phyloP scores from a whole-genome alignment of 2,888 invertebrate species.

The Gerris lacustris region DNA sequence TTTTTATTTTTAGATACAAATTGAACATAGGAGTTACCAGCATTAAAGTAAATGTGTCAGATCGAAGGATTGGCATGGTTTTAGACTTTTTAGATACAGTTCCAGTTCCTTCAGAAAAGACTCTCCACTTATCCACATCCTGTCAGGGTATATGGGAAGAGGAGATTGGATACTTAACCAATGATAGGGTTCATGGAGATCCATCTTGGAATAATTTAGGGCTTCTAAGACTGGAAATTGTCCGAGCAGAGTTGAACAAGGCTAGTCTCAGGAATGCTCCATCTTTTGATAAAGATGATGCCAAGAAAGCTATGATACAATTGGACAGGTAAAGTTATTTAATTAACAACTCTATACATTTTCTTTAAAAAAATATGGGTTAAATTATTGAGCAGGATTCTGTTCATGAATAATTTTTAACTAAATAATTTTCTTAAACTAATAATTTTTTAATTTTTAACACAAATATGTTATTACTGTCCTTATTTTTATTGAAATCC shows the following conservation, averaged over 20 bases:
- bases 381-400: too few relatives aligned
- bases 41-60: conserved; percentile 62
- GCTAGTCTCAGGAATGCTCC: conserved; percentile 36
- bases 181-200: conserved; percentile 24
- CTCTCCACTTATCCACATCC: conserved; percentile 29
- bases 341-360: neutral
- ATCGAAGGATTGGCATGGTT: conserved; percentile 52
- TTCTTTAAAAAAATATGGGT: neutral
- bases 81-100: conserved; percentile 49
- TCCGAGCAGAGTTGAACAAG: conserved; percentile 23
- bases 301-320: conserved; percentile 38
- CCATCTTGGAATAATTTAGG: conserved; percentile 17
- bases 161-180: conserved; percentile 22
- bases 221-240: conserved; percentile 20
- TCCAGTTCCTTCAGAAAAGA: conserved; percentile 37
- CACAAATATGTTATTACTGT: too few relatives aligned
- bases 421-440: too few relatives aligned
- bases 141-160: conserved; percentile 21
- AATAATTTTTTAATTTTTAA: too few relatives aligned
- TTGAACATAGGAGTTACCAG: conserved; percentile 58
- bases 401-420: too few relatives aligned
- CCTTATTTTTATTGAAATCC: too few relatives aligned
- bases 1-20: conserved; percentile 46
- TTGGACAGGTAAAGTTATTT: conserved; percentile 35
- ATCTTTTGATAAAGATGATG: conserved; percentile 37